These are phyloP conservation scores for Rhaphigaster nebulosa DNA, from an alignment of 2,888 invertebrate genomes.

Conservation along the genomic window DNA sequence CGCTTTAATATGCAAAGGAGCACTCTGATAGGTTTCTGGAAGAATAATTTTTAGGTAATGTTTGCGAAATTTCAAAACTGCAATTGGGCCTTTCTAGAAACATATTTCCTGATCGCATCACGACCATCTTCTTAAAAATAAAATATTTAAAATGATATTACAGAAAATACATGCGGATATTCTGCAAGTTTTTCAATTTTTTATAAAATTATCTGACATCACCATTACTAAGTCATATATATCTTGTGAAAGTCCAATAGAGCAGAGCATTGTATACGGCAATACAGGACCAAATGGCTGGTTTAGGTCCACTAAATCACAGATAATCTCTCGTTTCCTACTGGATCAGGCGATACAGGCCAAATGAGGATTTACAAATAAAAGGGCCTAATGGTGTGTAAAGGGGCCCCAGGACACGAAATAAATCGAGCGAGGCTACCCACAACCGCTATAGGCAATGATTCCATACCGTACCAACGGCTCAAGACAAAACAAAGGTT, in stretches of 20 bases:
- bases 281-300: background rate
- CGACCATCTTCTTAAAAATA: no score
- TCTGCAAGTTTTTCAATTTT: background rate
- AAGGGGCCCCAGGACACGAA: background rate
- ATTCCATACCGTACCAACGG: background rate
- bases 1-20: no score
- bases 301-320: conserved; percentile 4
- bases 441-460: background rate
- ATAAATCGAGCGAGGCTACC: background rate
- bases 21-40: no score
- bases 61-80: no score
- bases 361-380: conserved; percentile 38
- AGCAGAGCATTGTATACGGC: background rate
- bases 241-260: background rate
- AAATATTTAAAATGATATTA: no score
- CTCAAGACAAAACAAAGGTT: background rate
- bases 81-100: no score
- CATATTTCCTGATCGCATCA: no score
- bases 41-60: no score
- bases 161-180: no score
- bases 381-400: conserved; percentile 10
- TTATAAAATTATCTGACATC: background rate
- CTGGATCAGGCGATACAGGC: background rate
- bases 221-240: background rate
- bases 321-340: conserved; percentile 9